Conservation (phyloP, 2,113 vertebrate species). For the Tauraco erythrolophus region DNA sequence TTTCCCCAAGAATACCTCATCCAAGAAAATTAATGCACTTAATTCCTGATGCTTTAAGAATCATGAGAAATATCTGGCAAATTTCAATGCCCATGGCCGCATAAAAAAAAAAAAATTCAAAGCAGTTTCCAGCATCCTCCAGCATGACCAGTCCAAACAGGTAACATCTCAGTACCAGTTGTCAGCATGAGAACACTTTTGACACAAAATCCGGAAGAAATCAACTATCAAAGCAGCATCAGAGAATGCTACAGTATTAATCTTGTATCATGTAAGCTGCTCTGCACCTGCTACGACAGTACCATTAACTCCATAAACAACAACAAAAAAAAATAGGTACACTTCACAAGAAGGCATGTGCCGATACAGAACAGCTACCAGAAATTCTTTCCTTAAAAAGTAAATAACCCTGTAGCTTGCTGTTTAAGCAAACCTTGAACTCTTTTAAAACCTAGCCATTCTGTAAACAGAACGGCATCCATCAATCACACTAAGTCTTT, state of each 20-base stretch:
- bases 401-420: neutral
- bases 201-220: neutral
- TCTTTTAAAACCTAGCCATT: constrained; percentile 6
- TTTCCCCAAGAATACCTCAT: neutral
- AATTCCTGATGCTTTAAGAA: neutral
- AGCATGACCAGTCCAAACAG: neutral
- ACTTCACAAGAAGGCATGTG: neutral
- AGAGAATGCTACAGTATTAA: neutral
- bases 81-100: neutral
- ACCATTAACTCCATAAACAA: neutral
- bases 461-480: neutral
- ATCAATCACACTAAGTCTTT: constrained; percentile 32
- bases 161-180: neutral
- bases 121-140: neutral
- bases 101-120: neutral
- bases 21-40: neutral
- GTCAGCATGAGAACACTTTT: neutral
- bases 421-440: neutral
- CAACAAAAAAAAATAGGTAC: neutral
- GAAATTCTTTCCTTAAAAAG: neutral
- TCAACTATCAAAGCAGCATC: neutral
- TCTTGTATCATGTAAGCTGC: neutral
- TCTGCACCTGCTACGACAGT: neutral
- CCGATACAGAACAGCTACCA: neutral
- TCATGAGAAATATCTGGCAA: neutral